Percentiles rank a stretch among this genome's conserved stretches.
phyloP scores from a whole-genome alignment of 2,113 vertebrate genomes.

The Zootoca vivipara region DNA sequence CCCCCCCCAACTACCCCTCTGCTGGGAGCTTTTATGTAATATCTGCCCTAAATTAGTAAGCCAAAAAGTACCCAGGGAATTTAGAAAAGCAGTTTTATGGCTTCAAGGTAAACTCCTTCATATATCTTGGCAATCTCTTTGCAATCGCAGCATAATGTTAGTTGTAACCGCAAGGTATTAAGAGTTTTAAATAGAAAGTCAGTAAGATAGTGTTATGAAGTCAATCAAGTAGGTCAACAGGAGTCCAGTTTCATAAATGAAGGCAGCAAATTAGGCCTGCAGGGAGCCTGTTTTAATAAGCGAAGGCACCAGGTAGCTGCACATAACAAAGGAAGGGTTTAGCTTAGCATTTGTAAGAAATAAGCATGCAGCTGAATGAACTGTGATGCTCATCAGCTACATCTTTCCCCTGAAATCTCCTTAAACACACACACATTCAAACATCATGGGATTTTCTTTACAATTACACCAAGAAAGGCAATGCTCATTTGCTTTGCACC shows the following conservation, averaged over 20 bases:
- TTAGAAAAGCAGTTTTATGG: not conserved
- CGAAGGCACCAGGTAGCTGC: not conserved
- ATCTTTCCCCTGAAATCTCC: not conserved
- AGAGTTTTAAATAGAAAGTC: not conserved
- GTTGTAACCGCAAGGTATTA: not conserved
- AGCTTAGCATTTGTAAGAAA: not conserved
- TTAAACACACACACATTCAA: not conserved
- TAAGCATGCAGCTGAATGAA: not conserved
- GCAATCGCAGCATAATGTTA: not conserved
- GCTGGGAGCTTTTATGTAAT: not conserved
- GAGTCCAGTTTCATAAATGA: slow-evolving; percentile 12
- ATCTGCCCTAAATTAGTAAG: not conserved
- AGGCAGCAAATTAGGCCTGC: not conserved
- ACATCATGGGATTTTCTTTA: not conserved
- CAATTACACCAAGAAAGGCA: slow-evolving; percentile 12
- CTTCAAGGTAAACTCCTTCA: not conserved
- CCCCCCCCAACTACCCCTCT: not conserved
- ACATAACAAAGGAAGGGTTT: slow-evolving; percentile 13
- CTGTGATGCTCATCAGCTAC: not conserved
- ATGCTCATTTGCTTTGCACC: not conserved
- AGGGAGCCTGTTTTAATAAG: slow-evolving; percentile 38
- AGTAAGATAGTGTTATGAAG: not conserved
- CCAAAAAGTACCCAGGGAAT: not conserved
- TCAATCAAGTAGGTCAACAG: slow-evolving; percentile 3
- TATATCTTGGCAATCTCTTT: not conserved